phyloP scores from a whole-genome alignment of 1,140 invertebrate genomes.

The Acyrthosiphon pisum region DNA sequence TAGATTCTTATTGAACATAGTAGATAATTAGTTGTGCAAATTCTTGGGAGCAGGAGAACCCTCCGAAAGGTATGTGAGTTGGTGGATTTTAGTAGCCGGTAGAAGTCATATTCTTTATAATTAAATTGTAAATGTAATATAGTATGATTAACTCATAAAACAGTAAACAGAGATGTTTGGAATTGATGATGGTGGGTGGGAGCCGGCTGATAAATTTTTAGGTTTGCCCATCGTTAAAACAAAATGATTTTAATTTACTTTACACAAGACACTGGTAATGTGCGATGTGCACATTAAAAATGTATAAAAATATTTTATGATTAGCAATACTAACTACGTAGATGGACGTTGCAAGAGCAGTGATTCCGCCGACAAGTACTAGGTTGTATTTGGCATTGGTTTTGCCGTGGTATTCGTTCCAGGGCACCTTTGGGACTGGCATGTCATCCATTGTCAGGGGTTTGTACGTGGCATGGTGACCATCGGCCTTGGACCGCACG shows the following conservation, averaged over 20 bases:
- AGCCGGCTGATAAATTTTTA: too few species aligned
- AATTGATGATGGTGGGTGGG: too few species aligned
- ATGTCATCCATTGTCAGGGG: slow-evolving; percentile 73
- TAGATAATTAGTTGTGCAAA: too few species aligned
- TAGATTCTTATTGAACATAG: too few species aligned
- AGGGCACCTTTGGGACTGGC: slow-evolving; percentile 75
- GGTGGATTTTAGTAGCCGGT: too few species aligned
- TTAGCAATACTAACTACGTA: slow-evolving; percentile 30
- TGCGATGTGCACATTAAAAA: neutral
- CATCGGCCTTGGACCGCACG: neutral
- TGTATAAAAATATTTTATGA: neutral
- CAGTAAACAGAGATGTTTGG: too few species aligned
- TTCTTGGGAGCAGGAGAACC: too few species aligned
- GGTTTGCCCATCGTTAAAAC: too few species aligned
- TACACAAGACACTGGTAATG: neutral
- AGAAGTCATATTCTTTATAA: too few species aligned
- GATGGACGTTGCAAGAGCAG: neutral
- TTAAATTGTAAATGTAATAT: too few species aligned
- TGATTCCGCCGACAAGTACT: neutral
- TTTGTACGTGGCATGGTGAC: slow-evolving; percentile 1
- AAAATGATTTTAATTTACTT: neutral
- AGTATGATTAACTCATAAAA: too few species aligned
- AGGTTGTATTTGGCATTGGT: slow-evolving; percentile 66
- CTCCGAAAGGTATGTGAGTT: too few species aligned
- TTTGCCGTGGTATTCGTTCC: slow-evolving; percentile 72